phyloP scores from a whole-genome alignment of 2,888 invertebrate species.

The Drosophila buzzatii region DNA sequence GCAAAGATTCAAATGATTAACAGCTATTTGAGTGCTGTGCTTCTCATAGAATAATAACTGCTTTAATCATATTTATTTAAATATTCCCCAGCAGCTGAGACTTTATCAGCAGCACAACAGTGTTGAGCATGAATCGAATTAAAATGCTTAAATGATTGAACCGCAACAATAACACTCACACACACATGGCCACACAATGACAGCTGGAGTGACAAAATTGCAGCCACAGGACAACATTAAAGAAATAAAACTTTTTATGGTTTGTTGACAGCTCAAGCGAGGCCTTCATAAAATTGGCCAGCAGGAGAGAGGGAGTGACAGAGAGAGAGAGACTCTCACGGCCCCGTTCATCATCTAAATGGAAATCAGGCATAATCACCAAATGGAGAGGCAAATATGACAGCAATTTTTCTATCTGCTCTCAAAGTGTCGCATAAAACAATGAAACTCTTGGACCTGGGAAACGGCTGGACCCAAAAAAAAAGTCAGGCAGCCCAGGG shows the following conservation, averaged over 20 bases:
- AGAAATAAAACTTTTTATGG: slow-evolving; percentile 62
- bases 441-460: slow-evolving; percentile 46
- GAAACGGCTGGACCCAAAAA: slow-evolving; percentile 6
- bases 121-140: slow-evolving; percentile 34
- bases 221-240: slow-evolving; percentile 42
- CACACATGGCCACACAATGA: slow-evolving; percentile 1
- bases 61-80: not conserved
- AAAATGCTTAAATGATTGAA: slow-evolving; percentile 44
- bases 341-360: slow-evolving; percentile 70
- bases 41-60: no score
- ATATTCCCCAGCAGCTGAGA: not conserved
- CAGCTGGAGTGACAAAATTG: slow-evolving; percentile 31
- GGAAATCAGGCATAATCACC: slow-evolving; percentile 75
- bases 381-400: slow-evolving; percentile 59
- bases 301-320: not conserved
- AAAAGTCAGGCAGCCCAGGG: not conserved
- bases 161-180: not conserved
- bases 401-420: slow-evolving; percentile 45
- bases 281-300: slow-evolving; percentile 35
- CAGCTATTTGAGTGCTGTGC: no score
- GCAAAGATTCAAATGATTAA: no score
- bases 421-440: slow-evolving; percentile 36
- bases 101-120: slow-evolving; percentile 37
- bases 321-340: not conserved
- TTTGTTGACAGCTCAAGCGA: slow-evolving; percentile 53